Evolutionary conservation across 2,888 invertebrate genomes (phyloP).

Genomic region (Athrips mouffetella): DNA sequence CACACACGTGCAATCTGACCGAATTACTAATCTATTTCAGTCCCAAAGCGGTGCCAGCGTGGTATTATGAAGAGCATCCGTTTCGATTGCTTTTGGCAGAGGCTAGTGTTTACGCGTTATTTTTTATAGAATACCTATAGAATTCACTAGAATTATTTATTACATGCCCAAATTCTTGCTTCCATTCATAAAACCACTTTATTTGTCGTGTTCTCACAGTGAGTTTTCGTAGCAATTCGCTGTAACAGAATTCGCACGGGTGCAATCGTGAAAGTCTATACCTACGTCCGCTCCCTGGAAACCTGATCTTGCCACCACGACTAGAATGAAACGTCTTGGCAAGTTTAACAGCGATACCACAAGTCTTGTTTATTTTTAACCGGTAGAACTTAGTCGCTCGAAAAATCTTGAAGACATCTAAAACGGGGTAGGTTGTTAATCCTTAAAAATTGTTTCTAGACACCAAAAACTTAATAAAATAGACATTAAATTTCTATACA

Average conservation of each 20-base stretch:
- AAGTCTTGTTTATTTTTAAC: constrained; percentile 23
- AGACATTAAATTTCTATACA: too few relatives aligned
- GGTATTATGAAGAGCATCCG: constrained; percentile 29
- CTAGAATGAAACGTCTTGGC: constrained; percentile 34
- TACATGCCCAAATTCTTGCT: constrained; percentile 25
- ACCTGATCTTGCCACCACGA: constrained; percentile 32
- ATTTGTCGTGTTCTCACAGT: not conserved
- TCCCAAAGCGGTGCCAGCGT: constrained; percentile 29
- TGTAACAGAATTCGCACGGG: constrained; percentile 33
- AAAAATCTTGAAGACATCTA: constrained; percentile 16
- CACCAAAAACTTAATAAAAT: too few relatives aligned
- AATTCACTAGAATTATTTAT: constrained; percentile 36
- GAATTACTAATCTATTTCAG: constrained; percentile 37
- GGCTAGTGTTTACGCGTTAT: constrained; percentile 39
- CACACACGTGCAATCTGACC: constrained; percentile 28
- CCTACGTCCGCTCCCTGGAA: constrained; percentile 33
- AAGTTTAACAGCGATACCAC: constrained; percentile 21
- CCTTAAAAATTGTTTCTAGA: too few relatives aligned
- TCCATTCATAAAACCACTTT: constrained; percentile 31
- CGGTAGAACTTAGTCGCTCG: constrained; percentile 20
- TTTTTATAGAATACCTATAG: constrained; percentile 40
- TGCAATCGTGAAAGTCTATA: constrained; percentile 43
- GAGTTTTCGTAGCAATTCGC: not conserved
- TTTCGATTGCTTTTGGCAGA: constrained; percentile 40
- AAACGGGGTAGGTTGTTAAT: too few relatives aligned